Evolutionary conservation across 2,888 invertebrate species (phyloP), one percentile per base, ranked within the genome.

Genomic region (Drosophila atroscutellata): DNA sequence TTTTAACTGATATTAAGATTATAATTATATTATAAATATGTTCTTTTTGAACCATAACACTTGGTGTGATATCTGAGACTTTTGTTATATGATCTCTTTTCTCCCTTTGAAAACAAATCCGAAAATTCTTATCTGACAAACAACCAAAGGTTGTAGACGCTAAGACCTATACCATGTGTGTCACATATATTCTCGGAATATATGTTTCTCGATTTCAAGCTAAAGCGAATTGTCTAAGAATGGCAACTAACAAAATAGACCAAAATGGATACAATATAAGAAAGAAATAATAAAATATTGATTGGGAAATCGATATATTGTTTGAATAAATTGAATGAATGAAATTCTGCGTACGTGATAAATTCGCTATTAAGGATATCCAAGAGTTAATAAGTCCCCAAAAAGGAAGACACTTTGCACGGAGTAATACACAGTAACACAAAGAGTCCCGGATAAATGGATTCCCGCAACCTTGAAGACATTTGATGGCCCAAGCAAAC

Each of bases 401-500:
- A 39, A 60, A 18, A 8, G 11, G 30, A 5, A 32, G 20, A n/a
- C 26, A 47, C 37, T 42, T 36, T 52, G 26, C 26, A 52, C 9
- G 1, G 6, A 55, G 11, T 4, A 55, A 55, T 28, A 13, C 15
- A 42, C 9, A 20, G 34, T 18, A 36, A 55, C 39, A 11, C 8
- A 54, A 24, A 6, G 4, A 18, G 36, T 2, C n/a, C 36, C 26
- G 20, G 2, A 45, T 28, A 61, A 71, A 61, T 66, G 59, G 71
- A 28, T 50, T 9, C 42, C 49, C 24, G 30, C 32, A n/a, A 30
- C 11, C 24, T 50, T 20, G 49, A 47, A n/a, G 49, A 57, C 52
- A 64, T 47, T 64, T 56, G 69, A n/a, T 47, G 56, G 57, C 57
- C 9, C 34, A 30, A 37, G 24, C 28, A 39, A 49, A 59, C 59